Evolutionary conservation across 1,140 invertebrate genomes (phyloP).

Genomic region (Drepana arcuata): DNA sequence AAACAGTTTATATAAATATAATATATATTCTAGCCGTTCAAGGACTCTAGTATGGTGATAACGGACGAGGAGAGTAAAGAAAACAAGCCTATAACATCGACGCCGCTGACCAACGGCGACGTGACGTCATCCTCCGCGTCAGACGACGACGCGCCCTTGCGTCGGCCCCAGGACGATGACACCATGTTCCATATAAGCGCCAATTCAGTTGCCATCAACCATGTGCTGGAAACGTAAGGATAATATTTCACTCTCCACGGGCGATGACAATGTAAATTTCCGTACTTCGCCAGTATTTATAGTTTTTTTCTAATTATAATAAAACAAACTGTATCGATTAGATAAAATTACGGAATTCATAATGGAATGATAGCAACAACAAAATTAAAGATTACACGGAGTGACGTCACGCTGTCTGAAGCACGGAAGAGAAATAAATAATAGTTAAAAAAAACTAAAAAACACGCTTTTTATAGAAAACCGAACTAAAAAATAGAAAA

Average conservation of each 20-base stretch:
- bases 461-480: too few relatives aligned
- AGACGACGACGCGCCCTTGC: constrained; percentile 49
- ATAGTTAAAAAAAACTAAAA: too few relatives aligned
- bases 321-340: too few relatives aligned
- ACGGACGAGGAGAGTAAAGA: constrained; percentile 73
- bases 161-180: constrained; percentile 35
- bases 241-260: neutral
- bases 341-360: too few relatives aligned
- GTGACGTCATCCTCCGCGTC: constrained; percentile 29
- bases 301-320: too few relatives aligned
- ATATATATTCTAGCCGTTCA: constrained; percentile 38
- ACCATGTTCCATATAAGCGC: constrained; percentile 27
- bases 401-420: too few relatives aligned
- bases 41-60: constrained; percentile 47
- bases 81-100: constrained; percentile 66
- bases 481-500: too few relatives aligned
- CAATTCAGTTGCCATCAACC: constrained; percentile 15
- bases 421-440: too few relatives aligned
- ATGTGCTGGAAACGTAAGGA: constrained; percentile 30
- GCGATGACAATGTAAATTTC: neutral
- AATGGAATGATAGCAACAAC: too few relatives aligned
- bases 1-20: too few relatives aligned
- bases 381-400: too few relatives aligned
- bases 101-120: constrained; percentile 43
- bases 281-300: too few relatives aligned